Evolutionary conservation across 2,888 invertebrate genomes (phyloP).

Genomic region (Pandemis cinnamomeana): DNA sequence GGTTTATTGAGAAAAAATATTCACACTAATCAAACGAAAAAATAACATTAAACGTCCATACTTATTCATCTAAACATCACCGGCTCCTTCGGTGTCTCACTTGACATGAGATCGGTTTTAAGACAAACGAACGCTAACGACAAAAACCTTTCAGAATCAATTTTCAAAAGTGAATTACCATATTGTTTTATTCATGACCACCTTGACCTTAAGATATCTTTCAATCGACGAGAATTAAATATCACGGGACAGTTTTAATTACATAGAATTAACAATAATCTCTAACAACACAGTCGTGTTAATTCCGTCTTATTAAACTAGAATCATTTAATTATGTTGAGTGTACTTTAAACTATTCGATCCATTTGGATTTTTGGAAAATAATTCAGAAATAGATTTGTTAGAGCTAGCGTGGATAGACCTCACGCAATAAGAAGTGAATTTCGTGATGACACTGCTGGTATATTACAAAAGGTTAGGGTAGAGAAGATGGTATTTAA

Average conservation of each 20-base stretch:
- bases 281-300: too few species aligned
- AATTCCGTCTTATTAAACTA: neutral
- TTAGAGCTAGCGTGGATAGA: neutral
- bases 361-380: neutral
- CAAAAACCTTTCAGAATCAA: conserved; percentile 10
- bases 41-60: neutral
- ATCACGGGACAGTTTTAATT: neutral
- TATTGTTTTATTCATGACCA: conserved; percentile 16
- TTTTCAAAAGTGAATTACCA: conserved; percentile 7
- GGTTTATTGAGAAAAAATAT: conserved; percentile 70
- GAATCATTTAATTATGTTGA: neutral
- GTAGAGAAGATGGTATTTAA: conserved; percentile 31
- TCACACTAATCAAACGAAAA: conserved; percentile 51
- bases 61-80: neutral
- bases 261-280: neutral
- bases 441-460: conserved; percentile 4
- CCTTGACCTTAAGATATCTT: conserved; percentile 17
- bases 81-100: neutral
- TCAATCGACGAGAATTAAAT: conserved; percentile 10
- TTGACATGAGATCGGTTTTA: neutral
- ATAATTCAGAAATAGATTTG: neutral
- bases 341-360: neutral
- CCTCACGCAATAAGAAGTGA: neutral
- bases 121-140: conserved; percentile 6
- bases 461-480: conserved; percentile 18